Base-by-base conservation (phyloP, 2,888 invertebrate species). In the Clistopyga incitator region DNA sequence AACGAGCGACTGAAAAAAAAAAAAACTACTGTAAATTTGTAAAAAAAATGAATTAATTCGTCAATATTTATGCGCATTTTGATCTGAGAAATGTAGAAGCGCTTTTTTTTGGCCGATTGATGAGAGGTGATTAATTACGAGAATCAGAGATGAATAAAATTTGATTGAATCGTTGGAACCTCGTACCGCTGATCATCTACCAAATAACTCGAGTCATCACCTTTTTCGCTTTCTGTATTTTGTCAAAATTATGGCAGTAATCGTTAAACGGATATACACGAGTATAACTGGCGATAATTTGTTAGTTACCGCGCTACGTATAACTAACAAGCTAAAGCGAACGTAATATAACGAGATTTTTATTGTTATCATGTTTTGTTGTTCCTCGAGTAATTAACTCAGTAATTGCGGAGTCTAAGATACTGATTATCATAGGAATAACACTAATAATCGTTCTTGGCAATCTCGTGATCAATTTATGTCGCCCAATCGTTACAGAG, bases 241-340 rank as follows among this genome's bases (percentile, higher is more conserved):
- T 64, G 64, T 75, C 54, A 75, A 78, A 70, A 70, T 78, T 56
- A 68, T 74, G 78, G 72, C 72, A 70, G 78, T 78, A 74, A 54
- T 42, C 45, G 52, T 82, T 82, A 13, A 45, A 18, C 61, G 42
- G 59, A 54, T 78, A 54, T 71, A 84, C 83, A 88, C 85, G 88
- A 84, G 87, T 86, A 85, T 88, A 89, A 90, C 89, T 91, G 90
- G 90, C 89, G 86, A 90, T 89, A 89, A 88, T 88, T 90, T 90
- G 89, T 84, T 61, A 81, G 11, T 59, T 45, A 72, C 59, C 76
- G 38, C 10, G n/a, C 8, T 38, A 38, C 15, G n/a, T 38, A 61
- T 61, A 61, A 29, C 29, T 29, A 18, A 38, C 38, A 4, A 15
- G 10, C n/a, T 38, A 18, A 61, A 10, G 38, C 25, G 25, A 56